phyloP scores from a whole-genome alignment of 2,797 vertebrate species.

The Ara ararauna region DNA sequence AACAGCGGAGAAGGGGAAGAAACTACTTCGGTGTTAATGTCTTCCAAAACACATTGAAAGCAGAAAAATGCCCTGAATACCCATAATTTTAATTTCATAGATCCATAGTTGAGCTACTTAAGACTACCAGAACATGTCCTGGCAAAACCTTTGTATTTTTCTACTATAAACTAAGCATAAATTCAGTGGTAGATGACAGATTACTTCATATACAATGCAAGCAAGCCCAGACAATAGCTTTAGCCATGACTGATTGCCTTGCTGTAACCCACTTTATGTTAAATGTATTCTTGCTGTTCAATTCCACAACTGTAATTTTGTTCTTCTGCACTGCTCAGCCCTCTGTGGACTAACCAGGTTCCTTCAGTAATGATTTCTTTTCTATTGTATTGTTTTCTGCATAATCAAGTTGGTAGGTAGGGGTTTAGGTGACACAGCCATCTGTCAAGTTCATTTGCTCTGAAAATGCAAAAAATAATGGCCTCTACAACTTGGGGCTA shows the following conservation, averaged over 20 bases:
- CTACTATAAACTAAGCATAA: constrained; percentile 88
- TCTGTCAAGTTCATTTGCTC: constrained; percentile 99
- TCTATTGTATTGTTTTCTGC: constrained; percentile 99
- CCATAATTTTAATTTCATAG: constrained; percentile 30
- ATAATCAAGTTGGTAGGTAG: constrained; percentile 99
- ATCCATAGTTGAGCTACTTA: constrained; percentile 52
- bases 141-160: constrained; percentile 84
- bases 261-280: constrained; percentile 99
- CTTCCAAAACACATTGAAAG: neutral
- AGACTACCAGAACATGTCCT: constrained; percentile 72
- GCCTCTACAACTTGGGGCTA: constrained; percentile 90
- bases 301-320: constrained; percentile 99
- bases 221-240: constrained; percentile 95
- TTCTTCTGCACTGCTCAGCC: constrained; percentile 90
- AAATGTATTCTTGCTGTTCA: constrained; percentile 99
- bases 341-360: constrained; percentile 91
- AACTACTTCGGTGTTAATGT: neutral
- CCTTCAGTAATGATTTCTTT: constrained; percentile 98
- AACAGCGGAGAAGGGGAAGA: neutral
- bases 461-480: constrained; percentile 98
- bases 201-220: constrained; percentile 99
- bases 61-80: neutral
- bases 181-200: constrained; percentile 95
- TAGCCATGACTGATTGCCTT: constrained; percentile 98
- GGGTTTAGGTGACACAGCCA: constrained; percentile 99